phyloP scores from a whole-genome alignment of 2,113 vertebrate genomes.

The Dicaeum eximium region DNA sequence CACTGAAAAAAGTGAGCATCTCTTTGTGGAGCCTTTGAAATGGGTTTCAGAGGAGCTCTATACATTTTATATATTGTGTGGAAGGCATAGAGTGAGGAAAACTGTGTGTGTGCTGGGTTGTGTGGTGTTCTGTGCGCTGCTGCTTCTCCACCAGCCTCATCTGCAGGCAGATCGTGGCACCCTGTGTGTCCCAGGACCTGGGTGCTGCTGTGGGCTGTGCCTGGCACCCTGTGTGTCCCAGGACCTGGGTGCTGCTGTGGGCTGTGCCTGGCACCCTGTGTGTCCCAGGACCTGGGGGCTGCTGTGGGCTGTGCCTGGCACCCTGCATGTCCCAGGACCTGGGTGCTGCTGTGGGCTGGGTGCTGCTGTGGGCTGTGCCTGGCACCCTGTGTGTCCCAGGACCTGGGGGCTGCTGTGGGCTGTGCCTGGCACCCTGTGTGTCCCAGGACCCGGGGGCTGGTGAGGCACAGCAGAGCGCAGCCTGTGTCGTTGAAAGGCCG shows the following conservation, averaged over 20 bases:
- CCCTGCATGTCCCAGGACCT: too few relatives aligned
- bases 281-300: background rate
- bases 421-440: accelerated
- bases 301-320: background rate
- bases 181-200: accelerated
- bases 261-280: background rate
- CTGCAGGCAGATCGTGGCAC: background rate
- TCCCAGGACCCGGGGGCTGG: background rate
- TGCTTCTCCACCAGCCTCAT: accelerated
- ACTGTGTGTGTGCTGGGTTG: background rate
- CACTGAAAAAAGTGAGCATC: background rate
- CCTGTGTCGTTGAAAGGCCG: accelerated
- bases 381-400: accelerated
- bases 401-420: accelerated
- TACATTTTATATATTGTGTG: background rate
- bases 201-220: accelerated
- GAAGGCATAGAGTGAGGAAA: background rate
- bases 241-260: background rate
- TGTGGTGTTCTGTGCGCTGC: background rate
- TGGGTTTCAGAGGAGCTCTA: background rate
- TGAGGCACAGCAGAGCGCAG: accelerated
- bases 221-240: background rate
- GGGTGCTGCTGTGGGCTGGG: too few relatives aligned
- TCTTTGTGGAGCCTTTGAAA: background rate
- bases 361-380: background rate